phyloP scores from a whole-genome alignment of 2,888 invertebrate genomes.

The Biston betularia region DNA sequence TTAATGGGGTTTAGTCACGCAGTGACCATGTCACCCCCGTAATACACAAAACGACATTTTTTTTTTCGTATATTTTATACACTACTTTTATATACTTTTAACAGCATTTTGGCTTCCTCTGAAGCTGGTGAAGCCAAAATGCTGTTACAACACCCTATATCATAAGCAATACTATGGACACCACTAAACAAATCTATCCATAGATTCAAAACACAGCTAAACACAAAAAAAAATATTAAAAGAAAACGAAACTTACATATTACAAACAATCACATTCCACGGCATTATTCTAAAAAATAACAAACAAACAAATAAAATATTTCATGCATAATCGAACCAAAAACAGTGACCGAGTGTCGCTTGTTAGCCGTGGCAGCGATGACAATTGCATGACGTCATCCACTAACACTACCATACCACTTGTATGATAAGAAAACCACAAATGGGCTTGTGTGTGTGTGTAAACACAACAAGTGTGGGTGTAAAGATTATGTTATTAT shows the following conservation, averaged over 20 bases:
- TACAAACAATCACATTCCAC: slow-evolving; percentile 4
- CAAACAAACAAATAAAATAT: slow-evolving; percentile 47
- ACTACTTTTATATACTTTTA: too few species aligned
- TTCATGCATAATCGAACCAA: slow-evolving; percentile 54
- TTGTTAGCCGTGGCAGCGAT: slow-evolving; percentile 81
- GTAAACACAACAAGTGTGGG: slow-evolving; percentile 60
- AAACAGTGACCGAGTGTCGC: slow-evolving; percentile 66
- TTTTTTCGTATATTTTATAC: too few species aligned
- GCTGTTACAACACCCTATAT: too few species aligned
- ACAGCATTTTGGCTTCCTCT: too few species aligned
- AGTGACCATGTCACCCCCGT: too few species aligned
- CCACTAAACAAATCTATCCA: too few species aligned
- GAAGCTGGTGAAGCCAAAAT: too few species aligned
- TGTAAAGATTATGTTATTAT: slow-evolving; percentile 41
- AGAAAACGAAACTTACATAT: neutral
- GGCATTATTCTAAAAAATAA: slow-evolving; percentile 31
- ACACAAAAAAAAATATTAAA: neutral
- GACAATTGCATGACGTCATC: slow-evolving; percentile 84
- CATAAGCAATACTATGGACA: too few species aligned
- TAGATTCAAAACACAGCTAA: neutral
- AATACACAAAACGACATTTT: too few species aligned
- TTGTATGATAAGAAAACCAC: slow-evolving; percentile 67
- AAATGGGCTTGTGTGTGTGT: slow-evolving; percentile 55
- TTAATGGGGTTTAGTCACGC: too few species aligned
- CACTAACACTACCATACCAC: slow-evolving; percentile 47